Evolutionary conservation across 2,888 invertebrate genomes (phyloP).

Genomic region (Pharmacophagus antenor): DNA sequence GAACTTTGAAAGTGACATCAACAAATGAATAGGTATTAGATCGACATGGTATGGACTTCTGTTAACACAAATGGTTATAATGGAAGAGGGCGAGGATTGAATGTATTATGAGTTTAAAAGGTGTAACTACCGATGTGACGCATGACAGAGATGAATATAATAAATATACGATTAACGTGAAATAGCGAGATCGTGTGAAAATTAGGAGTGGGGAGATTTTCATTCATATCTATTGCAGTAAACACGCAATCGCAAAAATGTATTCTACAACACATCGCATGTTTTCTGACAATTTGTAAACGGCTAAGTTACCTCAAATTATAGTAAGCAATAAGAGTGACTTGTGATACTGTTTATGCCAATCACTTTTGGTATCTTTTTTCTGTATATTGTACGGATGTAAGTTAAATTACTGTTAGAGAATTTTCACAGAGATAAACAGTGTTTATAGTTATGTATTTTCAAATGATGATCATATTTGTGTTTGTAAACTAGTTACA

Average conservation of each 20-base stretch:
- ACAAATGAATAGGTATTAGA: too few relatives aligned
- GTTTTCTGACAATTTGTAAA: neutral
- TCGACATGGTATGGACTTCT: too few relatives aligned
- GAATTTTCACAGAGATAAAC: neutral
- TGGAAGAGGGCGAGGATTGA: too few relatives aligned
- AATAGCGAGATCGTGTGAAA: too few relatives aligned
- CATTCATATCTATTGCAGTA: neutral
- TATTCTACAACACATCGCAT: conserved; percentile 10
- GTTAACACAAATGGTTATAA: too few relatives aligned
- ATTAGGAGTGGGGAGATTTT: too few relatives aligned
- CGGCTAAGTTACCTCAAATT: conserved; percentile 28
- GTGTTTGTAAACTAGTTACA: conserved; percentile 1
- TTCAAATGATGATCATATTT: conserved; percentile 6
- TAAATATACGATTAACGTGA: too few relatives aligned
- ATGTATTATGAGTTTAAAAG: too few relatives aligned
- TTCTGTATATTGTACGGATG: conserved; percentile 14
- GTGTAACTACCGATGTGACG: too few relatives aligned
- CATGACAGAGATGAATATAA: too few relatives aligned
- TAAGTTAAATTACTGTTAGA: conserved; percentile 14
- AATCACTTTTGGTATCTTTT: conserved; percentile 21
- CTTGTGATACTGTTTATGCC: conserved; percentile 25
- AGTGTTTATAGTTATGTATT: conserved; percentile 14
- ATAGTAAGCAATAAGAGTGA: conserved; percentile 28
- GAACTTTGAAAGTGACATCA: too few relatives aligned
- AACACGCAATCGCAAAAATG: neutral